These are phyloP conservation scores for Simalia tracyae DNA, from an alignment of 2,797 vertebrate genomes.

Conservation along the genomic window DNA sequence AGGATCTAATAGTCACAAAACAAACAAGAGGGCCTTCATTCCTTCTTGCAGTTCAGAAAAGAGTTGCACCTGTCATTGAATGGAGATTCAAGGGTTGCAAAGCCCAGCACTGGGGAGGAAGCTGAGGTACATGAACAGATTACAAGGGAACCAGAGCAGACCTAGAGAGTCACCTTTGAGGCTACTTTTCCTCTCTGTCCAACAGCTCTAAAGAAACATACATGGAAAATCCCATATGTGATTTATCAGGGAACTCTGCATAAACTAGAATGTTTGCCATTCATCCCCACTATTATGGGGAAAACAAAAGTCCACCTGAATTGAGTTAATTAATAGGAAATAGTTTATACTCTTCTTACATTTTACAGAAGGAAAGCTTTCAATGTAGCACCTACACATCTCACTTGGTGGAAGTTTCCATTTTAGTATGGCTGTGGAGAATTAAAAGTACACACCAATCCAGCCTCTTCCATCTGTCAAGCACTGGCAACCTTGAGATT, in stretches of 20 bases:
- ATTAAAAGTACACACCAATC: neutral
- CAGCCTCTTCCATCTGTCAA: neutral
- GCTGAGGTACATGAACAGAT: neutral
- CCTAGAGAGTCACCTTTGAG: neutral
- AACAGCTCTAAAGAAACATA: neutral
- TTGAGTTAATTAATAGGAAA: neutral
- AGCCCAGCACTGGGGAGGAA: neutral
- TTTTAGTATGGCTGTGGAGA: neutral
- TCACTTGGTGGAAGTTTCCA: neutral
- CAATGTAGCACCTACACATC: neutral
- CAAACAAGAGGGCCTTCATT: neutral
- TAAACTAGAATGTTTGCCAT: neutral
- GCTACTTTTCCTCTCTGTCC: neutral
- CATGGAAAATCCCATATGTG: neutral
- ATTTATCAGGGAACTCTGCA: neutral
- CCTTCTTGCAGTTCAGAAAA: neutral
- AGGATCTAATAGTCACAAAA: constrained; percentile 77
- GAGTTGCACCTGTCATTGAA: neutral
- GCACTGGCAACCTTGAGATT: neutral
- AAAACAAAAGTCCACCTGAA: neutral
- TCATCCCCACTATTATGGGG: too few relatives aligned
- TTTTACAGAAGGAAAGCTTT: neutral
- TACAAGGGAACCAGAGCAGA: neutral
- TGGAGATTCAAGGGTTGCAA: neutral
- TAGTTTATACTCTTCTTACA: neutral